Evolutionary conservation across 2,797 vertebrate species (phyloP).

Genomic region (Sciaenops ocellatus): DNA sequence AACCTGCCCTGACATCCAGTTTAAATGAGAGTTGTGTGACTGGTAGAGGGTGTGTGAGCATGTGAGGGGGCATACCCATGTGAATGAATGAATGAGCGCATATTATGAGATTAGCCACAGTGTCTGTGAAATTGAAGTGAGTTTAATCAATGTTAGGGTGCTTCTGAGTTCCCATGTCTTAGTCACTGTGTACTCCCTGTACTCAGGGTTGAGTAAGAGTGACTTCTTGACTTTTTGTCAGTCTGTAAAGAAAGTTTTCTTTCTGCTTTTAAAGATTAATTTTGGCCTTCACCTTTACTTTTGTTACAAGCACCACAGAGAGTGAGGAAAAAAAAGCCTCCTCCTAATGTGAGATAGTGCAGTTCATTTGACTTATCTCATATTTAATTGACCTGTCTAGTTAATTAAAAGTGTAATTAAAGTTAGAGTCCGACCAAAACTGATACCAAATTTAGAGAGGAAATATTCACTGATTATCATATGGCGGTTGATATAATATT

Average conservation of each 20-base stretch:
- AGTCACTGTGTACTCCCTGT: background rate
- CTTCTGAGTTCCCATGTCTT: background rate
- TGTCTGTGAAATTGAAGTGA: slow-evolving; percentile 6
- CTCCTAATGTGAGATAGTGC: slow-evolving; percentile 46
- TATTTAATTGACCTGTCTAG: slow-evolving; percentile 30
- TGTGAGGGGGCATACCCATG: slow-evolving; percentile 1
- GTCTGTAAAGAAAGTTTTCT: background rate
- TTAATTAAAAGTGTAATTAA: slow-evolving; percentile 73
- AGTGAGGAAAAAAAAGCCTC: slow-evolving; percentile 8
- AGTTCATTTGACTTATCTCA: slow-evolving; percentile 44
- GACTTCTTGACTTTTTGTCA: background rate
- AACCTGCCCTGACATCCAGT: background rate
- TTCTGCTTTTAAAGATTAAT: slow-evolving; percentile 28
- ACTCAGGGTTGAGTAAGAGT: background rate
- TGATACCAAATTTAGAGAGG: no score
- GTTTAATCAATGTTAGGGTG: slow-evolving; percentile 40
- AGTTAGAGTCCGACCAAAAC: no score
- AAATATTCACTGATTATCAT: no score
- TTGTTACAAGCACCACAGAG: background rate
- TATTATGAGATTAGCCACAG: slow-evolving; percentile 25
- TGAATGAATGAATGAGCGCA: slow-evolving; percentile 15
- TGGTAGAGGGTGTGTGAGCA: background rate
- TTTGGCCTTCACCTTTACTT: background rate
- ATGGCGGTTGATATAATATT: no score
- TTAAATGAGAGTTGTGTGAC: slow-evolving; percentile 24